These are phyloP conservation scores for Rafetus swinhoei DNA, from an alignment of 2,113 vertebrate genomes.

Conservation along the genomic window DNA sequence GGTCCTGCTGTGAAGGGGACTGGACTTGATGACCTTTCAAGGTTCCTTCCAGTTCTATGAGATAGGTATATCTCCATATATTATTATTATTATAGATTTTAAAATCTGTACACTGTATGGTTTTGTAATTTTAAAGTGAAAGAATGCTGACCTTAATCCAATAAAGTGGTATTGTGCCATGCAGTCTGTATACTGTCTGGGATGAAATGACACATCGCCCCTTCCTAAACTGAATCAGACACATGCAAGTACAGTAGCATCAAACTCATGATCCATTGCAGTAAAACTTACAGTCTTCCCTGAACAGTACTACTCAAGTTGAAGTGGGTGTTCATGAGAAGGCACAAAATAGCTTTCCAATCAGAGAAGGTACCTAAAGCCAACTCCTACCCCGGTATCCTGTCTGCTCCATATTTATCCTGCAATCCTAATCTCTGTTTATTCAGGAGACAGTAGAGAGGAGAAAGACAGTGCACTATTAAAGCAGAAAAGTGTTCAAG, in stretches of 20 bases:
- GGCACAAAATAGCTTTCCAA: not conserved
- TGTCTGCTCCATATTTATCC: not conserved
- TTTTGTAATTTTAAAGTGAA: constrained; percentile 33
- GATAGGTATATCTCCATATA: no score
- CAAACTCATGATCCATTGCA: not conserved
- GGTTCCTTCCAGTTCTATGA: no score
- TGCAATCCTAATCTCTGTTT: not conserved
- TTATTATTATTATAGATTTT: no score
- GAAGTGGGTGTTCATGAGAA: not conserved
- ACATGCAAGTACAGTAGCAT: not conserved
- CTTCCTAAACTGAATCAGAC: not conserved
- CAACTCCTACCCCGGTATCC: accelerated
- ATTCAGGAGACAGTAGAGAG: not conserved
- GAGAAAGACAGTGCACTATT: accelerated
- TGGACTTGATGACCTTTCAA: no score
- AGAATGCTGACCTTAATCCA: constrained; percentile 3
- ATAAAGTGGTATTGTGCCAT: constrained; percentile 51
- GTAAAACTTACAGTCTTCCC: not conserved
- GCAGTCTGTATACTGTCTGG: accelerated
- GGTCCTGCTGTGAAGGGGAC: no score
- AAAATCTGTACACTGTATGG: not conserved
- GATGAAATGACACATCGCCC: not conserved
- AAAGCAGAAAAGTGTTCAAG: not conserved
- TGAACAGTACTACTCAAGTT: not conserved
- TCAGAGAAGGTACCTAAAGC: accelerated